Percentiles rank a stretch among this genome's conserved stretches.
These are phyloP conservation scores for Abrostola triplasia DNA, from an alignment of 2,888 invertebrate species.

Conservation along the genomic window DNA sequence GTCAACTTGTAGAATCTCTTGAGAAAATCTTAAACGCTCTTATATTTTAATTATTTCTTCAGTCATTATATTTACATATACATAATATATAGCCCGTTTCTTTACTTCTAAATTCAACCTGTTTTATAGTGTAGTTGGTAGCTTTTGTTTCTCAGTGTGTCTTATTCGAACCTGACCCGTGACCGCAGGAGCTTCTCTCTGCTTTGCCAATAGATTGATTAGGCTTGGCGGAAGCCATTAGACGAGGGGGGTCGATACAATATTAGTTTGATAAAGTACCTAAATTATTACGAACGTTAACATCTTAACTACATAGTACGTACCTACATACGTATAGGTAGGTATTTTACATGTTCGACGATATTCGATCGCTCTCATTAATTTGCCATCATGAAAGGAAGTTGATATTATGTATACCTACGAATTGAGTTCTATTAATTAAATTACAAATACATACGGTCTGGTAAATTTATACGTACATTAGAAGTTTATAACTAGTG, in stretches of 20 bases:
- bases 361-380: conserved; percentile 33
- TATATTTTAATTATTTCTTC: too few species aligned
- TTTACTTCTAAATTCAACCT: too few species aligned
- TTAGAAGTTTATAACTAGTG: conserved; percentile 5
- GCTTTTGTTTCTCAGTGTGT: too few species aligned
- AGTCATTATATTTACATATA: too few species aligned
- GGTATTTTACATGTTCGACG: conserved; percentile 11
- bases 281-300: conserved; percentile 20
- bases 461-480: background rate
- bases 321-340: background rate
- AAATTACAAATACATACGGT: conserved; percentile 14
- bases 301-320: conserved; percentile 6
- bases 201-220: conserved; percentile 3
- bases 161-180: background rate
- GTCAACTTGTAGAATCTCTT: too few species aligned
- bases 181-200: background rate
- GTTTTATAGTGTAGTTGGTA: too few species aligned
- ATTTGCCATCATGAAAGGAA: conserved; percentile 28
- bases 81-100: too few species aligned
- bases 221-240: conserved; percentile 14
- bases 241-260: conserved; percentile 11
- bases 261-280: conserved; percentile 24
- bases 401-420: conserved; percentile 27
- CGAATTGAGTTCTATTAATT: conserved; percentile 38
- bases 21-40: too few species aligned